These are phyloP conservation scores for Bombus haemorrhoidalis DNA, from an alignment of 1,140 invertebrate species.

Conservation along the genomic window DNA sequence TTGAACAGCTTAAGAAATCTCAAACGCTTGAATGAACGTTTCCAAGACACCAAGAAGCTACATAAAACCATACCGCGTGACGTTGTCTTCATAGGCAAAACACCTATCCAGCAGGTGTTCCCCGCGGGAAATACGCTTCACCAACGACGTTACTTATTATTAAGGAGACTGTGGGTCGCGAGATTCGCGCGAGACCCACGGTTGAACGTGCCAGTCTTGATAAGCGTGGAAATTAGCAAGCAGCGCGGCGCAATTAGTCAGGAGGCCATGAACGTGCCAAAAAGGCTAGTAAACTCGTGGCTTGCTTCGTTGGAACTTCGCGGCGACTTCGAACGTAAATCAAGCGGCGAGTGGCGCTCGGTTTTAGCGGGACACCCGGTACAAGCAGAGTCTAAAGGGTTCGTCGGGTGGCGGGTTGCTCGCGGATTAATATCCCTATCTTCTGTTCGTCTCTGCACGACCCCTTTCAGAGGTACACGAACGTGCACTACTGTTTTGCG, in stretches of 20 bases:
- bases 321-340: constrained; percentile 74
- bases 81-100: no score
- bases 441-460: constrained; percentile 58
- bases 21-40: no score
- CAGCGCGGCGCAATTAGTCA: constrained; percentile 64
- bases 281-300: constrained; percentile 71
- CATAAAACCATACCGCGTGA: no score
- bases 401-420: constrained; percentile 60
- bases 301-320: constrained; percentile 61
- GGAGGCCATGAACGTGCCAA: constrained; percentile 67
- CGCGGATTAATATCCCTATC: constrained; percentile 75
- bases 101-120: no score
- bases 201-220: constrained; percentile 66
- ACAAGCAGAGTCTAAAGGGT: constrained; percentile 49
- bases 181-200: constrained; percentile 3
- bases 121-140: neutral
- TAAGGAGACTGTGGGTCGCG: constrained; percentile 25
- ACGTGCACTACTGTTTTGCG: constrained; percentile 29
- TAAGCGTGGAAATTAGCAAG: constrained; percentile 64
- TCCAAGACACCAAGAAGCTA: no score
- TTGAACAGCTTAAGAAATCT: no score
- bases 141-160: constrained; percentile 37
- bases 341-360: constrained; percentile 57
- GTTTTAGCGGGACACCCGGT: constrained; percentile 70
- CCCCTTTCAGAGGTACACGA: constrained; percentile 41